Percentiles rank a stretch among this genome's conserved stretches.
These are phyloP conservation scores for Polyploca ridens DNA, from an alignment of 2,888 invertebrate species.

Conservation along the genomic window DNA sequence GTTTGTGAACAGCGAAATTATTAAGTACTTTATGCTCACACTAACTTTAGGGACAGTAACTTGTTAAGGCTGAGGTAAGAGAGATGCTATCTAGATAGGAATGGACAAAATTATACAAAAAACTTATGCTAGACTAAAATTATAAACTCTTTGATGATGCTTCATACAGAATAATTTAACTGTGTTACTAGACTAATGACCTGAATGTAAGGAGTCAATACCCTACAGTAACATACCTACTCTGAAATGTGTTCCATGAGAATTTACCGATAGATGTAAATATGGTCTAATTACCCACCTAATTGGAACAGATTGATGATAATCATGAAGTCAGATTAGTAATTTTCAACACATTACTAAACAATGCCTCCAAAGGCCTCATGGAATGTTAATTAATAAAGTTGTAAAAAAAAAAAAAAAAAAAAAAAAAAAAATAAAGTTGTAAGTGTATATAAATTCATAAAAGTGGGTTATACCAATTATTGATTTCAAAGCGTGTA, in stretches of 20 bases:
- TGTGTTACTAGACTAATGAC: not conserved
- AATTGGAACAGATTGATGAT: not conserved
- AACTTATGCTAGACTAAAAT: not conserved
- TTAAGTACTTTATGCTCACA: not conserved
- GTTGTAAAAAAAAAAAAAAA: no score
- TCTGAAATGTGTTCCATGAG: not conserved
- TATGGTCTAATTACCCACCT: not conserved
- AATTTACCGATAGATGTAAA: not conserved
- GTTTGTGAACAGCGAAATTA: not conserved
- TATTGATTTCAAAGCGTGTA: not conserved
- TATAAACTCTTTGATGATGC: not conserved
- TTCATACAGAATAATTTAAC: not conserved
- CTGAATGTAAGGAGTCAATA: conserved; percentile 1
- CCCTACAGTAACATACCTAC: not conserved
- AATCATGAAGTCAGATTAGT: not conserved
- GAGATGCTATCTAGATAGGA: not conserved
- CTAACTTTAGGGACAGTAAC: not conserved
- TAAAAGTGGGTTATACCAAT: not conserved
- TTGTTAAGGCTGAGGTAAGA: not conserved
- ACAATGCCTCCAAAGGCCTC: no score
- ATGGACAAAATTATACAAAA: conserved; percentile 3
- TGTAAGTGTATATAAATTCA: not conserved
- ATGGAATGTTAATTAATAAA: not conserved
- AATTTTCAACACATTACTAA: no score
- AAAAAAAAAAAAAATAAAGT: no score